Base-by-base conservation (phyloP, 2,113 vertebrate species). In the Cynocephalus volans region DNA sequence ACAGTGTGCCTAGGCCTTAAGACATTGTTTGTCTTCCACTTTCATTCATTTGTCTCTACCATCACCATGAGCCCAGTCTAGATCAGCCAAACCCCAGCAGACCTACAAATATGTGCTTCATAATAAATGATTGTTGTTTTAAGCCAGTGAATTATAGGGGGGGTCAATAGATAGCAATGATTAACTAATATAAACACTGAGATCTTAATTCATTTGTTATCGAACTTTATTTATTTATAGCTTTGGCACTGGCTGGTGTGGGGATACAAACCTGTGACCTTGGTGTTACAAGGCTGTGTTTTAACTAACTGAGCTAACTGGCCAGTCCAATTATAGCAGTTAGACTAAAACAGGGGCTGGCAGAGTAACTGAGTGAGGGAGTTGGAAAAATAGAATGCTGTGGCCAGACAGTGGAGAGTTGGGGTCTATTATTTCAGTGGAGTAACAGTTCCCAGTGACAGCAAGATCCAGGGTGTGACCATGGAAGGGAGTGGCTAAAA, bases 401-500 rank as follows among this genome's bases (percentile, higher is more conserved):
- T 54, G 8, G 33, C 75, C 58, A 56, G 88, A 31, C 48, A 79
- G 54, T 14, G 62, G 31, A 52, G 12, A 80, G 56, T 7, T 45
- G 36, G 54, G 21, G 26, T 13, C 33, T 70, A 15, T 62, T 48
- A 54, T 69, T 80, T 26, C 52, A 45, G n/a, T 1, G 45, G 5
- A 28, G 33, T 31, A 75, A 64, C 19, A 41, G 36, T 65, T 41
- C 45, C 36, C 4, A 15, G 14, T 75, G 92, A 69, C 15, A n/a
- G 60, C 14, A 77, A 95, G 45, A 64, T 28, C 52, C 23, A 26
- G 48, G 36, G 48, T 45, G 4, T 33, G 19, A 45, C 19, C 19
- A 5, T 21, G 65, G 72, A 58, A 90, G 85, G 86, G 45, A 93
- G 83, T 56, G 58, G 31, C 60, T 92, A 60, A 88, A 75, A 65